Percentiles rank a stretch among this genome's conserved stretches.
Evolutionary conservation across 2,797 vertebrate species (phyloP).

Genomic region (Cirrhinus molitorella): DNA sequence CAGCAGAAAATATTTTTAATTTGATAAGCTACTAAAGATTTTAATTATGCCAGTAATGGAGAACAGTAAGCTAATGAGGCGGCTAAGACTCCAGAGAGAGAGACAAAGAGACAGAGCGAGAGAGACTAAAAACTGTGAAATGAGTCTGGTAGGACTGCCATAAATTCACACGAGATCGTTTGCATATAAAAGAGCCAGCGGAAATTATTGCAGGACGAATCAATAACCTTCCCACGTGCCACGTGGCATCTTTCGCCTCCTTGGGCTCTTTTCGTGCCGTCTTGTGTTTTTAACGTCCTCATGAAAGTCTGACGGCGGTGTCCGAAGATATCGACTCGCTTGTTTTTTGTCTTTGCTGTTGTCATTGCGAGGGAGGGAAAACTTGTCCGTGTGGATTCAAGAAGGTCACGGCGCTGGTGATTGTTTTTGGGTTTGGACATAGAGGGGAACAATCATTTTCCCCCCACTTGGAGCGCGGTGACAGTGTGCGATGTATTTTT

Average conservation of each 20-base stretch:
- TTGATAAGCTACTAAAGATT: conserved; percentile 99
- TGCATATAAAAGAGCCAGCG: conserved; percentile 99
- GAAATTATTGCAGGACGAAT: conserved; percentile 99
- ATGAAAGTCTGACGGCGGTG: not conserved
- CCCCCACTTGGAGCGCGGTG: conserved; percentile 86
- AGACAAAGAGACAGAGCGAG: conserved; percentile 58
- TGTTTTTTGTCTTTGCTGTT: conserved; percentile 41
- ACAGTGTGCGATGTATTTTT: conserved; percentile 90
- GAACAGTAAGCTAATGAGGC: conserved; percentile 99
- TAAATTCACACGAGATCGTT: conserved; percentile 99
- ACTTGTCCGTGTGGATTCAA: conserved; percentile 82
- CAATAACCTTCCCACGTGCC: conserved; percentile 96
- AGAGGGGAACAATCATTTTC: conserved; percentile 86
- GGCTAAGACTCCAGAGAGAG: conserved; percentile 95
- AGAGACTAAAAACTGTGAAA: conserved; percentile 99
- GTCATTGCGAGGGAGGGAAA: conserved; percentile 66
- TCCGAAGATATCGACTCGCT: conserved; percentile 16
- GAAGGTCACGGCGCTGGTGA: conserved; percentile 89
- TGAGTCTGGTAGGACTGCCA: conserved; percentile 99
- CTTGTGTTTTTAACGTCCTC: conserved; percentile 30
- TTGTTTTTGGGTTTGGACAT: conserved; percentile 81
- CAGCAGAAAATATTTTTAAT: conserved; percentile 99
- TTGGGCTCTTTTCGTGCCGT: conserved; percentile 19
- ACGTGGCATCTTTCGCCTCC: conserved; percentile 71
- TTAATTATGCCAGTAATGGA: conserved; percentile 99